Evolutionary conservation across 2,797 vertebrate genomes (phyloP), one percentile per base, ranked within the genome.

Genomic region (Remorina albescens): DNA sequence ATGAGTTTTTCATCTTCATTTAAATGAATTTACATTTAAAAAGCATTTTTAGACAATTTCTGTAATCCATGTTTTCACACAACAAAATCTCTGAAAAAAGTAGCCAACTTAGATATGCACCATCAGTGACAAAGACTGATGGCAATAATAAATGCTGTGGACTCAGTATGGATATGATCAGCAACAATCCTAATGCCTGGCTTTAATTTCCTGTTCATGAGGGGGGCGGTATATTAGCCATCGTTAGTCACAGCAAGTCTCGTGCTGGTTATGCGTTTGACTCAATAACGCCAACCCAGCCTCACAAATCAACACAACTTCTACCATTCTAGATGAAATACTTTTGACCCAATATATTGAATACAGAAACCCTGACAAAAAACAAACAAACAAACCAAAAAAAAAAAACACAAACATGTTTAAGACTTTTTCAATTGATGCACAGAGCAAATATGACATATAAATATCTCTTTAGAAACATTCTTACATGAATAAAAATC

Each of bases 161-260:
- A 76, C 32, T 65, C 16, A 3, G 54, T 55, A 0, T 59, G 47
- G 79, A 87, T 82, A 80, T 69, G 84, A 90, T 90, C 71, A 71
- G 74, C 61, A 57, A 55, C 70, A 28, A 39, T 62, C 58, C 71
- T 51, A 77, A 81, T 64, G 57, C 26, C 60, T 66, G 58, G n/a
- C 41, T 91, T 91, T 92, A 86, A 93, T 93, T 90, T 93, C 91
- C 90, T 90, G 83, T 80, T 72, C 70, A 68, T 28, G 69, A 82
- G 78, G n/a, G n/a, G 62, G 65, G 28, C 1, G 41, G 25, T 37
- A 15, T 25, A 84, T 83, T 73, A 77, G 67, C 19, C n/a, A 68
- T 69, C 49, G n/a, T 81, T 77, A 50, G 65, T 86, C 83, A 80
- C 50, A 1, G 0, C 0, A 34, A 46, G 26, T 41, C 23, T 28